These are phyloP conservation scores for Sebastes oblongus DNA, from an alignment of 2,797 vertebrate genomes.

Conservation along the genomic window DNA sequence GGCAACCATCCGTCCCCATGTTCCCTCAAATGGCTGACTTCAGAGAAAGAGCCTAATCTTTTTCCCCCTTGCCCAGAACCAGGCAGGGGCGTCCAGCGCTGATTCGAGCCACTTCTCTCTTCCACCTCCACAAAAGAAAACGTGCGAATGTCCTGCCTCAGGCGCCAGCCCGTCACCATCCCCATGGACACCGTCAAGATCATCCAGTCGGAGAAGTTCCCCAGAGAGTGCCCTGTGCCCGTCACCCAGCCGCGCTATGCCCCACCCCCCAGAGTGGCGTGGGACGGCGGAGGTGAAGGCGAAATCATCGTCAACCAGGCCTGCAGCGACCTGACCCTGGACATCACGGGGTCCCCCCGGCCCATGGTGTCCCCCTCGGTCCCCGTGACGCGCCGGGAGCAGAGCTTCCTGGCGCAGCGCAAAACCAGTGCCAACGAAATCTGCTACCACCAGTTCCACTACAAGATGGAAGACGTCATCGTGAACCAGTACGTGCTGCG, in stretches of 20 bases:
- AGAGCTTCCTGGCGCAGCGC: constrained; percentile 86
- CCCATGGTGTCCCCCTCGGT: constrained; percentile 78
- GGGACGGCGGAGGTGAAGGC: constrained; percentile 93
- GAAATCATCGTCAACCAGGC: constrained; percentile 99
- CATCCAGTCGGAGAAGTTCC: constrained; percentile 97
- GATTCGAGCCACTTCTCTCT: constrained; percentile 46
- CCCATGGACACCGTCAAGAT: constrained; percentile 99
- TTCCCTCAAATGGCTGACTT: constrained; percentile 84
- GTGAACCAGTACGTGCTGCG: constrained; percentile 97
- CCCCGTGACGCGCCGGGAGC: constrained; percentile 83
- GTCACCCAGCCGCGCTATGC: constrained; percentile 88
- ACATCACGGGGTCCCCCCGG: constrained; percentile 78
- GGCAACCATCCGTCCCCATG: constrained; percentile 79
- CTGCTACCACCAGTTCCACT: constrained; percentile 96
- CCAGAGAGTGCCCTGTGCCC: constrained; percentile 88
- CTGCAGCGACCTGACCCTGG: constrained; percentile 91
- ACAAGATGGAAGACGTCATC: constrained; percentile 95
- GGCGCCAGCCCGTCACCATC: constrained; percentile 95
- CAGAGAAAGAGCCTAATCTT: constrained; percentile 24
- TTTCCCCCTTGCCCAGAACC: constrained; percentile 29
- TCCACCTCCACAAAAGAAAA: constrained; percentile 20
- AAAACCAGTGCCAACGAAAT: constrained; percentile 89
- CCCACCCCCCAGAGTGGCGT: constrained; percentile 90
- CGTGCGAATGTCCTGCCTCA: constrained; percentile 94
- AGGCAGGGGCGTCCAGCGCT: constrained; percentile 40